These are phyloP conservation scores for Saimiri boliviensis DNA, from an alignment of 2,113 vertebrate species.

Conservation along the genomic window DNA sequence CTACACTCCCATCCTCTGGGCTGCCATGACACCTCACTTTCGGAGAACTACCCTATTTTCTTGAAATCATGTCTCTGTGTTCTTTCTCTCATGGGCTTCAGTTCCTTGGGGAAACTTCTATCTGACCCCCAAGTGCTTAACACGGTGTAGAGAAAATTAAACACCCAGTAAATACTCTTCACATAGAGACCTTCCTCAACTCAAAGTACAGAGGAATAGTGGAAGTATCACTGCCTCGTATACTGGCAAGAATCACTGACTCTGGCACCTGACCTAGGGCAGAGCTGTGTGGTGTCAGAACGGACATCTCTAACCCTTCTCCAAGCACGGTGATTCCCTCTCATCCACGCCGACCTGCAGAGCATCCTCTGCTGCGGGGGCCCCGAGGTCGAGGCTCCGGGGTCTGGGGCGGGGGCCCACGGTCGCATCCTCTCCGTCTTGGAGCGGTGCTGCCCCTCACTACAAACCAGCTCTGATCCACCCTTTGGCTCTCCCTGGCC, in stretches of 20 bases:
- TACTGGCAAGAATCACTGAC: no score
- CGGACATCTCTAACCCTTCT: neutral
- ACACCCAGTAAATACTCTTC: no score
- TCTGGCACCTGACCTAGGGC: neutral
- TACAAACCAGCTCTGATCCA: neutral
- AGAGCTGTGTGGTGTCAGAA: neutral
- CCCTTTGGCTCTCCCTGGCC: neutral
- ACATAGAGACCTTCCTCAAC: no score
- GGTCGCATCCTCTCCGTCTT: neutral
- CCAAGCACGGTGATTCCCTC: neutral
- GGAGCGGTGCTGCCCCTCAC: neutral
- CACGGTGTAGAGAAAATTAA: no score
- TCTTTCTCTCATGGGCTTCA: no score
- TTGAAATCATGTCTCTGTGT: accelerated
- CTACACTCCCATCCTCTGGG: no score
- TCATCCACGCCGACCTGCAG: neutral
- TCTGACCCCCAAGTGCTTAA: no score
- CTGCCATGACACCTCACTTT: no score
- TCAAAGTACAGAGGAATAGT: no score
- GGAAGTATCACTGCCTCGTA: no score
- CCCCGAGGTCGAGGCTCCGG: neutral
- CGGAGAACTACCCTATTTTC: no score
- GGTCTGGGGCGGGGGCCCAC: neutral
- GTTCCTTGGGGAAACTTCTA: no score
- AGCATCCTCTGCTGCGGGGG: neutral